Conservation (phyloP, 2,113 vertebrate genomes). For the Dolichotis patagonum region DNA sequence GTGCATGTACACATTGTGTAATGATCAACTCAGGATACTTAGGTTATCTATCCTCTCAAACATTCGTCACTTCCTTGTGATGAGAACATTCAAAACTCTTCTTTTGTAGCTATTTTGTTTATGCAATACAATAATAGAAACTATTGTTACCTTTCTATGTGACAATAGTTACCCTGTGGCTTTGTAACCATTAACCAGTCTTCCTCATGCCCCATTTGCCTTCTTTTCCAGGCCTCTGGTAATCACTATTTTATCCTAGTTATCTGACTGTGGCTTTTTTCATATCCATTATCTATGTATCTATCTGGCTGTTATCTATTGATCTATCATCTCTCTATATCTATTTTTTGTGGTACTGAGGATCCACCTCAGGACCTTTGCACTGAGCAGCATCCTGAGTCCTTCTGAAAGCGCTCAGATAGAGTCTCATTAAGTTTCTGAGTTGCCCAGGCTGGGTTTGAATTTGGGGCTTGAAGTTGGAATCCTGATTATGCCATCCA, state of each 20-base stretch:
- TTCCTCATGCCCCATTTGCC: background rate
- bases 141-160: background rate
- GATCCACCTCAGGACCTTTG: background rate
- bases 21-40: background rate
- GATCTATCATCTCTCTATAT: too few species aligned
- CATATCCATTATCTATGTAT: background rate
- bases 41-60: background rate
- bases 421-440: background rate
- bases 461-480: background rate
- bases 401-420: background rate
- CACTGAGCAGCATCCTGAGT: background rate
- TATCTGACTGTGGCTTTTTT: background rate
- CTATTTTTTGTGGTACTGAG: background rate
- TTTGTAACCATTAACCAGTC: background rate
- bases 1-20: background rate
- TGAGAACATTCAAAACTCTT: background rate
- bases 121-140: background rate
- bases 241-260: background rate
- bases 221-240: background rate
- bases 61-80: background rate
- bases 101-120: background rate
- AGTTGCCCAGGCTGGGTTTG: background rate
- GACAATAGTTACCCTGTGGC: too few species aligned
- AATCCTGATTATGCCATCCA: background rate
- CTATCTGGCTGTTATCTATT: too few species aligned